A percentile compares a stretch with the other conserved stretches of the same genome.
Evolutionary conservation across 2,888 invertebrate genomes (phyloP).

Genomic region (Itoplectis maculator): DNA sequence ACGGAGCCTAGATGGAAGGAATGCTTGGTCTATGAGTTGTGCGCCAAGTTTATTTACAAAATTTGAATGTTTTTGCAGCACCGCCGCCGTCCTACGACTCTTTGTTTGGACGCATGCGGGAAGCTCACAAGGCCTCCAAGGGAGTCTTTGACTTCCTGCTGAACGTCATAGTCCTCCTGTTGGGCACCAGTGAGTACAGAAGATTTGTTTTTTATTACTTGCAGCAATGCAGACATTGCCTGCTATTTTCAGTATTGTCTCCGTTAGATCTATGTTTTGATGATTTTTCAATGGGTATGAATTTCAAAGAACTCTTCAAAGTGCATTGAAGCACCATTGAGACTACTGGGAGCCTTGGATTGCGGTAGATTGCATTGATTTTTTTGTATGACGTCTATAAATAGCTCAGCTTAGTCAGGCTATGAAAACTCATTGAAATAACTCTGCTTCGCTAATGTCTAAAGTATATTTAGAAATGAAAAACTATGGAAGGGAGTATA

Average conservation of each 20-base stretch:
- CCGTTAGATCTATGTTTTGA: no score
- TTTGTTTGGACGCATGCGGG: conserved; percentile 88
- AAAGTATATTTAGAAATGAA: neutral
- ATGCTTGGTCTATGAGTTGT: no score
- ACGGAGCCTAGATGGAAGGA: neutral
- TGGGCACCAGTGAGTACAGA: conserved; percentile 87
- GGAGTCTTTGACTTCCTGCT: conserved; percentile 88
- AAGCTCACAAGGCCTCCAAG: conserved; percentile 87
- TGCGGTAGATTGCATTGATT: neutral
- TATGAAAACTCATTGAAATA: neutral
- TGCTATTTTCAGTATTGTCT: no score
- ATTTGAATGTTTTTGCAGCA: conserved; percentile 81
- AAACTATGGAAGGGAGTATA: neutral
- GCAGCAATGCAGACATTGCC: no score
- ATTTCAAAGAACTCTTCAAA: neutral
- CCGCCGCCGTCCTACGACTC: conserved; percentile 90
- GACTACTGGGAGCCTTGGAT: neutral
- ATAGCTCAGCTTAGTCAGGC: neutral
- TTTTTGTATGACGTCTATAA: neutral
- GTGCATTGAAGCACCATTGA: neutral
- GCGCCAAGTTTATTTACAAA: no score
- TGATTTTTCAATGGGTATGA: no score
- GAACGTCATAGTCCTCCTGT: conserved; percentile 86
- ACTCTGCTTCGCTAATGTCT: neutral
- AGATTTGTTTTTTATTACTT: neutral